These are phyloP conservation scores for Ischnus inquisitorius DNA, from an alignment of 2,888 invertebrate genomes.

Conservation along the genomic window DNA sequence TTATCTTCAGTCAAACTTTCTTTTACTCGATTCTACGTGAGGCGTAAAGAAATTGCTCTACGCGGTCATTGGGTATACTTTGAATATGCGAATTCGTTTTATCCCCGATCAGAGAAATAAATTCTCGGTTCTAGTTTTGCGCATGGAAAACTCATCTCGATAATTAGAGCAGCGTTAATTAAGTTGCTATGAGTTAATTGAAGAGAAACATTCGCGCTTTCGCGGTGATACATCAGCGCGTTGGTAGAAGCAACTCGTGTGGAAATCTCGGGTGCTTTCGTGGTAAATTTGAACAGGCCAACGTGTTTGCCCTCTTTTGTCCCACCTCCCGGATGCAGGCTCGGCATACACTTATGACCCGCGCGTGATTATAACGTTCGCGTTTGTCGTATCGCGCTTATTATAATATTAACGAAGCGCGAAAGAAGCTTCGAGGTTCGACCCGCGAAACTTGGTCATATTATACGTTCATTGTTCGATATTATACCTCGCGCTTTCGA, in stretches of 20 bases:
- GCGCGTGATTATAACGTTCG: slow-evolving; percentile 34
- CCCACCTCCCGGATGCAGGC: not conserved
- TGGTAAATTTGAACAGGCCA: slow-evolving; percentile 38
- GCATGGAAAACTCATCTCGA: not conserved
- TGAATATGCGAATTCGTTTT: not conserved
- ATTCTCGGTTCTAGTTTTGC: too few species aligned
- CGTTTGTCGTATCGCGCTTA: not conserved
- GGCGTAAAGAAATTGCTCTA: not conserved
- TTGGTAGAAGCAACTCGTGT: not conserved
- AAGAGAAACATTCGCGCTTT: slow-evolving; percentile 22
- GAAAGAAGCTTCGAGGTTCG: slow-evolving; percentile 11
- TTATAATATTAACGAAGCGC: slow-evolving; percentile 45
- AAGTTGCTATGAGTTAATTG: slow-evolving; percentile 24
- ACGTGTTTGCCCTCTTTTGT: slow-evolving; percentile 20
- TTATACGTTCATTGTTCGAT: slow-evolving; percentile 29
- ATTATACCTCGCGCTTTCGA: not conserved
- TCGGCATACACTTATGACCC: slow-evolving; percentile 16
- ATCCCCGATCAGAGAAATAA: not conserved
- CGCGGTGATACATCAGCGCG: slow-evolving; percentile 4
- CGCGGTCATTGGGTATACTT: not conserved
- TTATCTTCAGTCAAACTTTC: not conserved
- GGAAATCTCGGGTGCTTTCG: not conserved
- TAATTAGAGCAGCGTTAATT: slow-evolving; percentile 50
- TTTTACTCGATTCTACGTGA: not conserved
- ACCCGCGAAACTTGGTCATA: not conserved